Base-by-base conservation (phyloP, 2,113 vertebrate genomes). In the Drymodes brunneopygia region DNA sequence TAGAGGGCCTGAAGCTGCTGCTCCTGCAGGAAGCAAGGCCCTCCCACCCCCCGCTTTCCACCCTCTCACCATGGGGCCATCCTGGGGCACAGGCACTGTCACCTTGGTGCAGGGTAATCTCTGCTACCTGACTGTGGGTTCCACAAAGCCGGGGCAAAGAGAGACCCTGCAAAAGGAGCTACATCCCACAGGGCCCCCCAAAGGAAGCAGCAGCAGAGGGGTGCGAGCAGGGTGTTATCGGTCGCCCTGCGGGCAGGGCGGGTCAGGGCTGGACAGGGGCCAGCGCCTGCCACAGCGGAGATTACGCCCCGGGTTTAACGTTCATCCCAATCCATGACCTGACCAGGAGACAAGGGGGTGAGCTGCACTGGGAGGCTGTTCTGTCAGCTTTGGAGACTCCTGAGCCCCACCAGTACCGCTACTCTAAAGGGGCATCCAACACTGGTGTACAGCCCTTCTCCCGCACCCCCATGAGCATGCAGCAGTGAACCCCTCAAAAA, bases 381-480 rank as follows among this genome's bases (percentile, higher is more conserved):
- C 17, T 22, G 33, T 58, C 15, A 73, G 73, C 28, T 54, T 8
- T 1, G 14, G 10, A 16, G 19, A 15, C 20, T 58, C 17, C 29
- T 2, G 1, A 48, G 12, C 19, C 3, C 27, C 54, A 40, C 2
- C 18, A 20, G 38, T 24, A 69, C 2, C 14, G 7, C 42, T 38
- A 40, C 36, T 19, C 42, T 31, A 35, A 33, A 20, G 23, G 11
- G 12, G 45, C 14, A 45, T 15, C 29, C 47, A 3, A 6, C 3
- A 4, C 3, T 15, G 18, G 27, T 15, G 31, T 40, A 24, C 9
- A 56, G 28, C 15, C n/a, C 15, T 0, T 1, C 24, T 71, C 44
- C 29, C 0, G 0, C n/a, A 27, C 3, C 2, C 36, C 50, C 2
- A 0, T 1, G 4, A 45, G 25, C 45, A 61, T 0, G 0, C 18